A percentile compares a stretch with the other conserved stretches of the same genome.
Evolutionary conservation across 1,140 invertebrate species (phyloP).

Genomic region (Conus betulinus): DNA sequence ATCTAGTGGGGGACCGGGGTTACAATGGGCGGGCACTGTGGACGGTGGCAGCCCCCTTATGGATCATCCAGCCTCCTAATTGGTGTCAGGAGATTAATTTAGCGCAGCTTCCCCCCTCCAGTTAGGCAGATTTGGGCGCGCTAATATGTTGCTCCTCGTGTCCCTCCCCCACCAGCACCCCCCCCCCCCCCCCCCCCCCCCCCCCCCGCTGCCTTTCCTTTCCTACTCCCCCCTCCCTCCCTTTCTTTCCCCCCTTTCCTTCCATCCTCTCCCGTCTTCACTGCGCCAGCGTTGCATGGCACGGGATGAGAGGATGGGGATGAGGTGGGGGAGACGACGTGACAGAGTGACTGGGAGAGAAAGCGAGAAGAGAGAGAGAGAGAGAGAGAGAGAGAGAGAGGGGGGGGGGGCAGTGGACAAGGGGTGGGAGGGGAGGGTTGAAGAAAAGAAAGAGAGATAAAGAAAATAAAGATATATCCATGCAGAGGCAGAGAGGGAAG

Average conservation of each 20-base stretch:
- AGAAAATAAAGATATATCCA: background rate
- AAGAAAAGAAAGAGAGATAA: background rate
- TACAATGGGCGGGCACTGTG: constrained; percentile 19
- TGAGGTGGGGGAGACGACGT: background rate
- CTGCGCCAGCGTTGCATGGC: background rate
- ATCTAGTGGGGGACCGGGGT: background rate
- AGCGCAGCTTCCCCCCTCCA: constrained; percentile 33
- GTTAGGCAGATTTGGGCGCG: constrained; percentile 38
- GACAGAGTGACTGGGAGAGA: background rate
- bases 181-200: too few relatives aligned
- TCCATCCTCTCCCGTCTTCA: background rate
- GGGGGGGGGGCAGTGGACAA: background rate
- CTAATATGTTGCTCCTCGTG: constrained; percentile 35
- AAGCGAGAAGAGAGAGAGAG: background rate
- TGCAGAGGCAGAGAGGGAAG: background rate
- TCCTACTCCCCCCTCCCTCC: background rate
- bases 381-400: background rate
- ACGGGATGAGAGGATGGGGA: background rate
- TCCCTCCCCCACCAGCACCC: background rate
- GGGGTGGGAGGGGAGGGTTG: background rate
- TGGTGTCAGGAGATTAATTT: constrained; percentile 42
- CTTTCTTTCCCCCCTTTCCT: background rate
- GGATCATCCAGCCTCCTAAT: constrained; percentile 37
- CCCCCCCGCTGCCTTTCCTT: too few relatives aligned
- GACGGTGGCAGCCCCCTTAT: constrained; percentile 12